Evolutionary conservation across 2,888 invertebrate species (phyloP).

Genomic region (Ganaspis brasiliensis): DNA sequence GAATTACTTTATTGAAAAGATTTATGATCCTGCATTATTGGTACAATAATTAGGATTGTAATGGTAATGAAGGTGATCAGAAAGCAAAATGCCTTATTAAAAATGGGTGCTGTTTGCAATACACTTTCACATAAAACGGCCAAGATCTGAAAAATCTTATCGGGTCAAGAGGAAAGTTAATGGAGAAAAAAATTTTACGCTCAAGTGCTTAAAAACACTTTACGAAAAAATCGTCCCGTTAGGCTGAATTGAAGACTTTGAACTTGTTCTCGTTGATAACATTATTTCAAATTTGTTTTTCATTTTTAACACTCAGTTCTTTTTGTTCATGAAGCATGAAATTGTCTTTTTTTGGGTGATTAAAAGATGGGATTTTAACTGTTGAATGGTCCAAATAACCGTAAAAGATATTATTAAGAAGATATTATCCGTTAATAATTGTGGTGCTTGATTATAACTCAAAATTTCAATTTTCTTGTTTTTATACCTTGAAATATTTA

Average conservation of each 20-base stretch:
- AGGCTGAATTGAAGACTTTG: neutral
- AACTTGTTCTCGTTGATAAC: neutral
- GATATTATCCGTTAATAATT: no score
- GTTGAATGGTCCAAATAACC: neutral
- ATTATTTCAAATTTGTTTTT: conserved; percentile 18
- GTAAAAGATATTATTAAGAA: no score
- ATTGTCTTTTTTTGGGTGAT: conserved; percentile 3
- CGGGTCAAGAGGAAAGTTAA: conserved; percentile 23
- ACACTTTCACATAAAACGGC: neutral
- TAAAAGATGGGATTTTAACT: neutral
- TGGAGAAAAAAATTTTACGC: conserved; percentile 16
- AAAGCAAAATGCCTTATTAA: conserved; percentile 8
- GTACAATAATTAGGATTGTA: neutral
- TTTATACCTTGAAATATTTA: no score
- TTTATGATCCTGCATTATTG: neutral
- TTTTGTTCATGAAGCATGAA: neutral
- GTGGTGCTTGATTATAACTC: no score
- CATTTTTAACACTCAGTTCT: neutral
- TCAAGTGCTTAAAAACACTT: conserved; percentile 5
- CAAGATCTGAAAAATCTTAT: neutral
- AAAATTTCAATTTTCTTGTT: no score
- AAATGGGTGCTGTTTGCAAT: neutral
- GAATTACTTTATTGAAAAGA: conserved; percentile 30
- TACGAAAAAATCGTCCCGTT: conserved; percentile 15
- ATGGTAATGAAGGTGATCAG: conserved; percentile 4